Conservation (phyloP, 1,140 invertebrate genomes). For the Paraescarpia echinospica region DNA sequence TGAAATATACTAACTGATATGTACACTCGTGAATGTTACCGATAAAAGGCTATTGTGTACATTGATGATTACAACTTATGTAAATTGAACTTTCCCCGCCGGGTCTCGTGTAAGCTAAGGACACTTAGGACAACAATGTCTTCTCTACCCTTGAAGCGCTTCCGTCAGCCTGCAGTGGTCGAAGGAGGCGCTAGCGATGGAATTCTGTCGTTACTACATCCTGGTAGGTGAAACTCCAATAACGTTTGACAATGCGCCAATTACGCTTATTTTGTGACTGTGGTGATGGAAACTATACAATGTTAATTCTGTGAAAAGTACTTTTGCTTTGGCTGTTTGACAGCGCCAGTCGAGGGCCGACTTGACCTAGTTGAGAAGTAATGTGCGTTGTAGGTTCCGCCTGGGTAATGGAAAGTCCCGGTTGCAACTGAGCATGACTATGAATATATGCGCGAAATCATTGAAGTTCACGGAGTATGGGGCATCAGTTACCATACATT, state of each 20-base stretch:
- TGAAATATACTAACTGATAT: not conserved
- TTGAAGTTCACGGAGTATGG: not conserved
- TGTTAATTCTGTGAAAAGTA: not conserved
- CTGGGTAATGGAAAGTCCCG: not conserved
- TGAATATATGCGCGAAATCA: not conserved
- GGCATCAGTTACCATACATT: not conserved
- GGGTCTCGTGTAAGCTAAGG: not conserved
- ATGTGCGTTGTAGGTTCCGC: not conserved
- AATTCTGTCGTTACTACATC: not conserved
- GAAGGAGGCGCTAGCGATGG: not conserved
- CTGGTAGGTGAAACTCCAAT: not conserved
- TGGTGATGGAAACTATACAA: not conserved
- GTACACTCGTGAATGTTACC: not conserved
- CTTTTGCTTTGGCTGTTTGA: not conserved
- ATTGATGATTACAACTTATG: not conserved
- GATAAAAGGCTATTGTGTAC: not conserved
- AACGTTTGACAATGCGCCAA: not conserved
- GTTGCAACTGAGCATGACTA: not conserved
- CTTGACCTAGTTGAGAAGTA: not conserved
- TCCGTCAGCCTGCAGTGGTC: not conserved
- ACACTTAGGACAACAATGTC: not conserved
- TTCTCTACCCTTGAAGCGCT: not conserved
- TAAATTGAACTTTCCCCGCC: not conserved
- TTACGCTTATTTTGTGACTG: not conserved
- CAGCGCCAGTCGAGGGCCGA: not conserved